phyloP scores from a whole-genome alignment of 2,888 invertebrate genomes.

The Phalangium opilio region DNA sequence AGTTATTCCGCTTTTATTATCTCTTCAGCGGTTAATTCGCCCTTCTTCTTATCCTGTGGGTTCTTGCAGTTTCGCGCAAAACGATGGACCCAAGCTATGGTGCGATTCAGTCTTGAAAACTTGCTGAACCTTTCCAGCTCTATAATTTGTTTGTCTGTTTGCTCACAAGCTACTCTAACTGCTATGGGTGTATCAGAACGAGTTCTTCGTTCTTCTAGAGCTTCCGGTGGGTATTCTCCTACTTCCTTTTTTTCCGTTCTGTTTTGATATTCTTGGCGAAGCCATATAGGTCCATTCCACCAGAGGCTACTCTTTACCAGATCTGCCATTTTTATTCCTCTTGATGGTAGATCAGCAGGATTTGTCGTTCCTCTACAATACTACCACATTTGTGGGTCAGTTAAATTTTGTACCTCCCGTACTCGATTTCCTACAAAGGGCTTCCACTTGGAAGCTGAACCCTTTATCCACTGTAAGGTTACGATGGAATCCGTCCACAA shows the following conservation, averaged over 20 bases:
- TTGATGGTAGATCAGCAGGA: conserved; percentile 15
- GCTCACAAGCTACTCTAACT: no score
- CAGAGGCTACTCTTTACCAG: conserved; percentile 4
- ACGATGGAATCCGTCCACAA: conserved; percentile 15
- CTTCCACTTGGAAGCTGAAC: conserved; percentile 11
- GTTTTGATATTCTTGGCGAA: no score
- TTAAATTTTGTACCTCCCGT: conserved; percentile 9
- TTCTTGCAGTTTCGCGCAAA: not conserved
- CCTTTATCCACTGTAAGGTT: conserved; percentile 15
- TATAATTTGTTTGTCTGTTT: no score
- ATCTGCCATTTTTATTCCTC: conserved; percentile 6
- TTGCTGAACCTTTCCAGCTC: no score
- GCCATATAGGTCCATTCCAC: conserved; percentile 10
- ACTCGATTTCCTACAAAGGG: conserved; percentile 16
- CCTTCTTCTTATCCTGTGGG: not conserved
- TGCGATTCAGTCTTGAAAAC: no score
- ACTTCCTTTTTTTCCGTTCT: no score
- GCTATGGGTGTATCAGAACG: no score
- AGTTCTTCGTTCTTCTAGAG: no score
- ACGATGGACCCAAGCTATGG: no score
- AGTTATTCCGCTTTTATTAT: not conserved
- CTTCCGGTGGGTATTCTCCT: no score
- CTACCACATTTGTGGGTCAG: conserved; percentile 5
- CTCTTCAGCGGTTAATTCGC: not conserved
- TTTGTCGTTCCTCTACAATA: conserved; percentile 11